Conservation (phyloP, 2,797 vertebrate genomes). For the Gephyroberyx darwinii region DNA sequence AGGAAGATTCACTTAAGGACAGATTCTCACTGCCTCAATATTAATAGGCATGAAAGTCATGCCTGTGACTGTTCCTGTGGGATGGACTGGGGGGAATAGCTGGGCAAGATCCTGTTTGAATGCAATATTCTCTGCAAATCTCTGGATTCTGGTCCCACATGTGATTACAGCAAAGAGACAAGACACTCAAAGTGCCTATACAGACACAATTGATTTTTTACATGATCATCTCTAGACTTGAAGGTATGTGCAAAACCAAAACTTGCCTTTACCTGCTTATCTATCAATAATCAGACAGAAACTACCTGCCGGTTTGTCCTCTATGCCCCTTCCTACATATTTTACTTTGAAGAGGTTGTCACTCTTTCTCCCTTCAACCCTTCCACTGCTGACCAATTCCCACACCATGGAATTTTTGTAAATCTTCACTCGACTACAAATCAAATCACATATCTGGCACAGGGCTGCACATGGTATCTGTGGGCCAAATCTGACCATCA, state of each 20-base stretch:
- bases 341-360: slow-evolving; percentile 18
- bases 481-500: slow-evolving; percentile 23
- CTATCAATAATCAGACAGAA: slow-evolving; percentile 52
- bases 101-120: slow-evolving; percentile 54
- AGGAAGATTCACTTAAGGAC: slow-evolving; percentile 40
- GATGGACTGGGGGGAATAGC: slow-evolving; percentile 42
- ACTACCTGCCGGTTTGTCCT: slow-evolving; percentile 30
- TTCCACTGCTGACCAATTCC: not conserved
- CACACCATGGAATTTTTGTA: not conserved
- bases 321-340: slow-evolving; percentile 17
- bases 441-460: slow-evolving; percentile 3
- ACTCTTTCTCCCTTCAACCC: not conserved
- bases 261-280: slow-evolving; percentile 54
- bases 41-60: slow-evolving; percentile 67
- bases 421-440: slow-evolving; percentile 1
- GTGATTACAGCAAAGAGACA: slow-evolving; percentile 51
- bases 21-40: slow-evolving; percentile 43
- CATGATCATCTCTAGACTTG: slow-evolving; percentile 51
- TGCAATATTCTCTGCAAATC: slow-evolving; percentile 61
- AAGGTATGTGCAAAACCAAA: slow-evolving; percentile 51
- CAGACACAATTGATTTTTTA: slow-evolving; percentile 52
- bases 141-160: slow-evolving; percentile 50
- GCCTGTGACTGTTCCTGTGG: slow-evolving; percentile 63
- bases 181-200: slow-evolving; percentile 57
- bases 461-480: slow-evolving; percentile 10